Conservation (phyloP, 2,888 invertebrate species). For the Sipha maydis region DNA sequence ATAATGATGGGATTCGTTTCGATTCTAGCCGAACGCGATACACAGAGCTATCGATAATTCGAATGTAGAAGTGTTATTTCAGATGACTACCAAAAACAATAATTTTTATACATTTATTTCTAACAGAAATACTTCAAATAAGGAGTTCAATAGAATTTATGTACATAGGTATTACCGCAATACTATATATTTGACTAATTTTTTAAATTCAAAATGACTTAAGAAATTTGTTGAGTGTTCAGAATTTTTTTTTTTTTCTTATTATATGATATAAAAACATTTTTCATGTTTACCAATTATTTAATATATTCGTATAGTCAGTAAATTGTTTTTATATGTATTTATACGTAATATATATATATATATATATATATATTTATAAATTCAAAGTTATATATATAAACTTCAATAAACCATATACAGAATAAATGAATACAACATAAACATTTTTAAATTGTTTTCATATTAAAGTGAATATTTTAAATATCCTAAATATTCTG, state of each 20-base stretch:
- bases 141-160: background rate
- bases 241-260: background rate
- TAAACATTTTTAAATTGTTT: background rate
- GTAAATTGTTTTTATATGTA: background rate
- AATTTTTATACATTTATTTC: background rate
- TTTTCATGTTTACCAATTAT: background rate
- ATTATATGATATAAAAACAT: background rate
- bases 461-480: background rate
- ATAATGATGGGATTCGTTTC: background rate
- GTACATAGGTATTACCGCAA: background rate
- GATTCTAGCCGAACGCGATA: background rate
- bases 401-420: background rate
- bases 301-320: background rate
- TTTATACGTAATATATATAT: too few relatives aligned
- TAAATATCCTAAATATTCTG: background rate
- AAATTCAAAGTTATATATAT: background rate
- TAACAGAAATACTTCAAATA: background rate
- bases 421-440: background rate
- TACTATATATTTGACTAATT: background rate
- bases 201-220: background rate
- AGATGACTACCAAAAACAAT: background rate
- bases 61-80: too few relatives aligned
- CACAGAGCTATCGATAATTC: background rate
- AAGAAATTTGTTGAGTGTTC: background rate
- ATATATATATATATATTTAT: background rate